Evolutionary conservation across 2,113 vertebrate genomes (phyloP), one percentile per base, ranked within the genome.

Genomic region (Mionectes macconnelli): DNA sequence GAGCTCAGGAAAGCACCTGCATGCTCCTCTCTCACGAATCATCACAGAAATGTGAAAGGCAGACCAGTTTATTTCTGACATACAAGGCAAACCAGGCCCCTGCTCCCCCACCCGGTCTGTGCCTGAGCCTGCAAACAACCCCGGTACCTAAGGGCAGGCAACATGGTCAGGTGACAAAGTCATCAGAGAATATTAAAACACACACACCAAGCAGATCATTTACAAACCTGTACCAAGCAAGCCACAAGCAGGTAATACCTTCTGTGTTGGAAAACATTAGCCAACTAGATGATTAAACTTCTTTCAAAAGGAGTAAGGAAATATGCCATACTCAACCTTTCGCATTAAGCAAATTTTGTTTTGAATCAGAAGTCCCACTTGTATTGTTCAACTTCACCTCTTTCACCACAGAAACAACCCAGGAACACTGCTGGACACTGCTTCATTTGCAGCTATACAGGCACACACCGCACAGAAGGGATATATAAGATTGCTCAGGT

Each of bases 171-270:
- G 22, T 14, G 10, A 47, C 8, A 33, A 66, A 57, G 70, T n/a
- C 83, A 96, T 14, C 66, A 91, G 39, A 87, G 28, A 93, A 91
- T 25, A 57, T 22, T 23, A 19, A 67, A 96, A 77, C 22, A 62
- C 44, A 66, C 15, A 63, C 17, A 75, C 53, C 70, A 95, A 89
- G 45, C 39, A 89, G 59, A 84, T 60, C 25, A 59, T 77, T 76
- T 89, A 84, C 42, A 69, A 68, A 52, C 24, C 42, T 44, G 40
- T 33, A 50, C 42, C 35, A 79, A 78, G 50, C 33, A 57, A 89
- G 44, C 25, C 55, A 94, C 45, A 59, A 40, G 53, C 33, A 87
- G 35, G 15, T 57, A 87, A 49, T 42, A 77, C 24, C 17, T 66
- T 66, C 45, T 15, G 42, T 6, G 21, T 8, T 14, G 2, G 49